Conservation (phyloP, 1,140 invertebrate genomes). For the Pseudomyrmex sp. region DNA sequence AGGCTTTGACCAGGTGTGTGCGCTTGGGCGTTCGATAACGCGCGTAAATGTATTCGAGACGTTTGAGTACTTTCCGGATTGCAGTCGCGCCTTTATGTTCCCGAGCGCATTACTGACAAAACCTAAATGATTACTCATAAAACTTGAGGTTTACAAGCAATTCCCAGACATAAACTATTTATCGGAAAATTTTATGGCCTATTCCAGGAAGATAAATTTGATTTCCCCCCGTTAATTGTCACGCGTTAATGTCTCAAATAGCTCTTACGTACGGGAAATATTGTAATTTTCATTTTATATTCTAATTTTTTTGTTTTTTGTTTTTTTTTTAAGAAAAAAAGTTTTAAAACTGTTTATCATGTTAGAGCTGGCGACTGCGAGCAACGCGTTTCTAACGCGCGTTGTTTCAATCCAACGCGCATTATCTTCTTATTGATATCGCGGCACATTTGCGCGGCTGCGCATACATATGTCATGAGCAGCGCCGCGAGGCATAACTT, state of each 20-base stretch:
- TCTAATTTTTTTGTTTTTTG: too few species aligned
- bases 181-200: too few species aligned
- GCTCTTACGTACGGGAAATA: too few species aligned
- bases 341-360: neutral
- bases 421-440: constrained; percentile 9
- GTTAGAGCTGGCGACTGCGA: neutral
- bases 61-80: neutral
- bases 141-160: too few species aligned
- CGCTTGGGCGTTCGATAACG: constrained; percentile 17
- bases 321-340: neutral
- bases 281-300: too few species aligned
- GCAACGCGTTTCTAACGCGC: neutral
- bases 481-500: constrained; percentile 40
- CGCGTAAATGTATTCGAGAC: constrained; percentile 2
- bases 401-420: neutral
- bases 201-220: too few species aligned
- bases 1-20: constrained; percentile 63
- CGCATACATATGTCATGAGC: constrained; percentile 23
- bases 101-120: too few species aligned
- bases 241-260: too few species aligned
- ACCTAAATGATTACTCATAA: too few species aligned
- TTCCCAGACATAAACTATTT: too few species aligned
- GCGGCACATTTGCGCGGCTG: constrained; percentile 9
- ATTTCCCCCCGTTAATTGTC: too few species aligned
- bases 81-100: neutral